phyloP scores from a whole-genome alignment of 1,140 invertebrate species.

The Marisa cornuarietis region DNA sequence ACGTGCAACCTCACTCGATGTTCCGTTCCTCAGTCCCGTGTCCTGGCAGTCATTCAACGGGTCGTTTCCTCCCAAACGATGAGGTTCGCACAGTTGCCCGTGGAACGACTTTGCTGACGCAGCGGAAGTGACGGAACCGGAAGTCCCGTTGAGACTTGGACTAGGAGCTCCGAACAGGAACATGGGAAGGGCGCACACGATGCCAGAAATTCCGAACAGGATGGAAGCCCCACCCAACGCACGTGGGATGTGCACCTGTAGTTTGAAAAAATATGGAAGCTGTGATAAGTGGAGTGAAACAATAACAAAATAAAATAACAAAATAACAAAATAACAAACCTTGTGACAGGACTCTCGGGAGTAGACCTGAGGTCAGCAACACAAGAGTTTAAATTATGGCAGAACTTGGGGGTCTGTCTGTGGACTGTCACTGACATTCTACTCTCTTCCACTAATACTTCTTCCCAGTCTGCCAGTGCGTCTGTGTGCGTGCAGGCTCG shows the following conservation, averaged over 20 bases:
- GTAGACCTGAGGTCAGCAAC: too few species aligned
- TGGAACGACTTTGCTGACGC: not conserved
- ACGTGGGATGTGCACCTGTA: constrained; percentile 35
- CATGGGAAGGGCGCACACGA: constrained; percentile 41
- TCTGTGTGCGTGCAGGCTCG: too few species aligned
- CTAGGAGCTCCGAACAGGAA: constrained; percentile 33
- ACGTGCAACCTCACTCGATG: not conserved
- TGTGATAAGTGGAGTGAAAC: too few species aligned
- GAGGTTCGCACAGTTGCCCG: not conserved
- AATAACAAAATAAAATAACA: too few species aligned
- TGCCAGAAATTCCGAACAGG: constrained; percentile 41
- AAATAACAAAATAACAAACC: too few species aligned
- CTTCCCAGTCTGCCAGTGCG: too few species aligned
- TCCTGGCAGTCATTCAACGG: too few species aligned
- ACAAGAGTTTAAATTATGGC: too few species aligned
- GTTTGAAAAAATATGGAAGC: not conserved
- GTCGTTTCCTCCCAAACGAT: not conserved
- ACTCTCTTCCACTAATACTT: too few species aligned
- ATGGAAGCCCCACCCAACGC: constrained; percentile 30
- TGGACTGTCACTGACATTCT: too few species aligned
- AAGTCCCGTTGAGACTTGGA: not conserved
- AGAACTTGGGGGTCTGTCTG: too few species aligned
- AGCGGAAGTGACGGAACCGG: constrained; percentile 11
- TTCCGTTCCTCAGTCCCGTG: not conserved
- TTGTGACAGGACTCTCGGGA: too few species aligned